Conservation (phyloP, 2,888 invertebrate species). For the Drosophila kuntzei region DNA sequence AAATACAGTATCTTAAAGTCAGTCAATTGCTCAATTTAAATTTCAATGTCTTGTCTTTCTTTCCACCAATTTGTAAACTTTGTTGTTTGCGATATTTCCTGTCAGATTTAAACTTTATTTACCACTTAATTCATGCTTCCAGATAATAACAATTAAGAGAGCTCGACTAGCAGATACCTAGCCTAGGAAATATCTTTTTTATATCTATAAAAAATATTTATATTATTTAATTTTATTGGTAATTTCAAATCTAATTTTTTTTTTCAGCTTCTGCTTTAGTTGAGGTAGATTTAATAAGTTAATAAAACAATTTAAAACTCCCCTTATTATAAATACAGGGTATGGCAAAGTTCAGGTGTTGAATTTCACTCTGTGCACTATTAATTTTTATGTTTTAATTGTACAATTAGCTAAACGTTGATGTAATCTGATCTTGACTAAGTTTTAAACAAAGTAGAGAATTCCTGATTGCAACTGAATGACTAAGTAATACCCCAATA, state of each 20-base stretch:
- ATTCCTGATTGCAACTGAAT: constrained; percentile 5
- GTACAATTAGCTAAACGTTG: neutral
- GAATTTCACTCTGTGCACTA: neutral
- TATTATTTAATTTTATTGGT: too few relatives aligned
- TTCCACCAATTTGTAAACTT: constrained; percentile 4
- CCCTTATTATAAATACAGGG: neutral
- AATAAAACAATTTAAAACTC: too few relatives aligned
- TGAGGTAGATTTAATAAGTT: too few relatives aligned
- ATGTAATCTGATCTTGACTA: constrained; percentile 8
- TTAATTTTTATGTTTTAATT: constrained; percentile 1
- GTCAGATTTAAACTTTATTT: constrained; percentile 14
- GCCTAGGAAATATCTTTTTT: neutral
- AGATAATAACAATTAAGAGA: neutral
- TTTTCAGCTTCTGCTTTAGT: too few relatives aligned
- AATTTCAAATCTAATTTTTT: too few relatives aligned
- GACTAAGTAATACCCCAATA: neutral
- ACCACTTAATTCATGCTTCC: constrained; percentile 2
- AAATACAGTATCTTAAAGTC: constrained; percentile 15
- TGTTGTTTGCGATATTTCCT: constrained; percentile 5
- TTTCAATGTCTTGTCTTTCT: constrained; percentile 12
- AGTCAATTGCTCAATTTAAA: neutral
- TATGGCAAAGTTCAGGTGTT: neutral
- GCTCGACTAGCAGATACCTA: constrained; percentile 3
- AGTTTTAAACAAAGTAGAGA: constrained; percentile 8
- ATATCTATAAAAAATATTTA: too few relatives aligned